phyloP scores from a whole-genome alignment of 2,888 invertebrate genomes.

The Cepaea hortensis region DNA sequence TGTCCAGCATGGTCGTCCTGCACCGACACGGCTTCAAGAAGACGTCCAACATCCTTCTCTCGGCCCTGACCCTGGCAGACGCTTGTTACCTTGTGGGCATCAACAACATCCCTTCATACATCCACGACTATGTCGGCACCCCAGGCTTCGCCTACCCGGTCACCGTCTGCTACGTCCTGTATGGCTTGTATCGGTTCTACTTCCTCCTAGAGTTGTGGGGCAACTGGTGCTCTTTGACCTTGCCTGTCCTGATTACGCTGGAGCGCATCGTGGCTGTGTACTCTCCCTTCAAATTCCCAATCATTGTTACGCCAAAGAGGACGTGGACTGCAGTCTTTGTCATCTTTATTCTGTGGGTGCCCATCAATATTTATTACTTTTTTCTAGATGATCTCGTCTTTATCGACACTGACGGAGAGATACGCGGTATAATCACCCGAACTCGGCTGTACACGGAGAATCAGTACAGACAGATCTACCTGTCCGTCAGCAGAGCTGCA shows the following conservation, averaged over 20 bases:
- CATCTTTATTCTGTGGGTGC: conserved; percentile 23
- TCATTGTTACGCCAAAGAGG: conserved; percentile 22
- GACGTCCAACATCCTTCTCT: conserved; percentile 31
- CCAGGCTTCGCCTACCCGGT: neutral
- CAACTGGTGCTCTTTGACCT: conserved; percentile 24
- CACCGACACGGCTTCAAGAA: conserved; percentile 35
- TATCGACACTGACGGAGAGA: neutral
- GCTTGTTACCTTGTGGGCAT: conserved; percentile 28
- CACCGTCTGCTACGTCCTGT: conserved; percentile 6
- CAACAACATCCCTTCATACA: conserved; percentile 16
- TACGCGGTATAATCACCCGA: conserved; percentile 2
- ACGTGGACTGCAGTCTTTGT: conserved; percentile 26
- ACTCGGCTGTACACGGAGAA: neutral
- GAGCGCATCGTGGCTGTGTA: conserved; percentile 37
- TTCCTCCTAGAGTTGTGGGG: conserved; percentile 28
- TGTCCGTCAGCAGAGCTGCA: conserved; percentile 2
- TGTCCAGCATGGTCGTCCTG: conserved; percentile 31
- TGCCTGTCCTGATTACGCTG: conserved; percentile 35
- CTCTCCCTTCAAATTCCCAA: conserved; percentile 27
- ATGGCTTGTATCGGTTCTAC: conserved; percentile 5
- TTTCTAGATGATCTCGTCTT: conserved; percentile 27
- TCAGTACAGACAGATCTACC: neutral
- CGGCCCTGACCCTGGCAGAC: conserved; percentile 23
- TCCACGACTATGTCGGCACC: conserved; percentile 11
- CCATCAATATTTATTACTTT: conserved; percentile 27